Evolutionary conservation across 2,888 invertebrate species (phyloP).

Genomic region (Allolobophora icterica): DNA sequence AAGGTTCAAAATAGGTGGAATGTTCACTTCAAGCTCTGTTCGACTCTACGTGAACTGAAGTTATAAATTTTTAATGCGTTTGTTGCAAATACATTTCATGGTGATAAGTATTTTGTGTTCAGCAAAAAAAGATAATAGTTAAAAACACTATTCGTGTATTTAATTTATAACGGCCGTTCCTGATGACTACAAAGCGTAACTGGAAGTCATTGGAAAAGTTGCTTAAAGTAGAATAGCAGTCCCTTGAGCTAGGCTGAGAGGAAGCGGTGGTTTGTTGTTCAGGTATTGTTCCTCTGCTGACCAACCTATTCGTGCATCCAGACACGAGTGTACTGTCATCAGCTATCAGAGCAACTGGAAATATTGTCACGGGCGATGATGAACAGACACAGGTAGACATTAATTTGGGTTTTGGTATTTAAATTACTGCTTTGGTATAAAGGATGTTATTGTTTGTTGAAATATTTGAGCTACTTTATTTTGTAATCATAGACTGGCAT

Average conservation of each 20-base stretch:
- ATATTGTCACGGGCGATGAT: conserved; percentile 92
- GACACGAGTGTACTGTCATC: conserved; percentile 76
- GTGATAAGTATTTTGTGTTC: too few relatives aligned
- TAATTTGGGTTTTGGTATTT: not conserved
- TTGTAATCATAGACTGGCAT: conserved; percentile 62
- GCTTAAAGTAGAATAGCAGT: conserved; percentile 43
- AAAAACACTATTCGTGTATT: conserved; percentile 56
- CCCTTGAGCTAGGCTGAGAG: too few relatives aligned
- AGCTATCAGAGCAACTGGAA: conserved; percentile 85
- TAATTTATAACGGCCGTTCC: too few relatives aligned
- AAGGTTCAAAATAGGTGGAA: not conserved
- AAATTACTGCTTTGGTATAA: too few relatives aligned
- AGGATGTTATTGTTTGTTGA: too few relatives aligned
- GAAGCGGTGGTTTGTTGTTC: conserved; percentile 54
- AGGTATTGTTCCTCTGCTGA: conserved; percentile 76
- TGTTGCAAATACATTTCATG: too few relatives aligned
- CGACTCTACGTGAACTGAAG: too few relatives aligned
- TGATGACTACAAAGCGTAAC: too few relatives aligned
- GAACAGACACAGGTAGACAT: conserved; percentile 70
- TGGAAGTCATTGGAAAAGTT: too few relatives aligned
- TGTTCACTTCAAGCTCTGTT: too few relatives aligned
- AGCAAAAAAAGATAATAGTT: too few relatives aligned
- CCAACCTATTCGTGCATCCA: conserved; percentile 71
- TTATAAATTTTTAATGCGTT: too few relatives aligned
- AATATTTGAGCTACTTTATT: conserved; percentile 64